phyloP scores from a whole-genome alignment of 2,888 invertebrate species.

The Tachina grossa region DNA sequence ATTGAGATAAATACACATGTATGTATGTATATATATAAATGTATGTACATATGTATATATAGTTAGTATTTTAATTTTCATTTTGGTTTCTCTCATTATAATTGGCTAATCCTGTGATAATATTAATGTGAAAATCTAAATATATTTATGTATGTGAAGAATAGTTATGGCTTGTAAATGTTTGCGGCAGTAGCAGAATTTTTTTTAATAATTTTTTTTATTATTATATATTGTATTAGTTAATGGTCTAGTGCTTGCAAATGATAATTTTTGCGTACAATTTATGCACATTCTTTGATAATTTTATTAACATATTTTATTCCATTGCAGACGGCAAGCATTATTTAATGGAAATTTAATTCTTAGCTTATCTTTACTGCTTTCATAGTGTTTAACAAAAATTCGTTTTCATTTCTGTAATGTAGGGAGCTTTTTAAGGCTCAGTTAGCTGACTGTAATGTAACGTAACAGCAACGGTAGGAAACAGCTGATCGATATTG shows the following conservation, averaged over 20 bases:
- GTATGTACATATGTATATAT: background rate
- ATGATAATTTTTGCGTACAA: background rate
- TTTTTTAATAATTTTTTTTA: conserved; percentile 18
- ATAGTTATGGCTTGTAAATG: background rate
- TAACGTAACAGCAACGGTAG: too few relatives aligned
- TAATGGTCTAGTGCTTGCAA: conserved; percentile 23
- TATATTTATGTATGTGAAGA: background rate
- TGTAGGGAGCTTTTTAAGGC: too few relatives aligned
- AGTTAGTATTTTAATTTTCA: conserved; percentile 9
- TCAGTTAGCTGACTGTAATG: too few relatives aligned
- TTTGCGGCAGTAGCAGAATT: background rate
- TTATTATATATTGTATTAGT: background rate
- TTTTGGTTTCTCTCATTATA: conserved; percentile 10
- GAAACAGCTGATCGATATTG: too few relatives aligned
- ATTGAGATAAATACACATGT: background rate
- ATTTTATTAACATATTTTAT: background rate
- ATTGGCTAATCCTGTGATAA: conserved; percentile 22
- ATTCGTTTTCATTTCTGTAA: too few relatives aligned
- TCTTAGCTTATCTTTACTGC: too few relatives aligned
- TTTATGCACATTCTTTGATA: background rate
- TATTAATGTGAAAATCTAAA: background rate
- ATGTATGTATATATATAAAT: too few relatives aligned
- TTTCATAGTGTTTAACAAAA: too few relatives aligned
- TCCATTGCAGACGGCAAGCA: background rate
- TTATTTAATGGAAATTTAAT: background rate